Percentiles rank a stretch among this genome's conserved stretches.
Conservation (phyloP, 2,113 vertebrate genomes). For the Mandrillus leucophaeus region DNA sequence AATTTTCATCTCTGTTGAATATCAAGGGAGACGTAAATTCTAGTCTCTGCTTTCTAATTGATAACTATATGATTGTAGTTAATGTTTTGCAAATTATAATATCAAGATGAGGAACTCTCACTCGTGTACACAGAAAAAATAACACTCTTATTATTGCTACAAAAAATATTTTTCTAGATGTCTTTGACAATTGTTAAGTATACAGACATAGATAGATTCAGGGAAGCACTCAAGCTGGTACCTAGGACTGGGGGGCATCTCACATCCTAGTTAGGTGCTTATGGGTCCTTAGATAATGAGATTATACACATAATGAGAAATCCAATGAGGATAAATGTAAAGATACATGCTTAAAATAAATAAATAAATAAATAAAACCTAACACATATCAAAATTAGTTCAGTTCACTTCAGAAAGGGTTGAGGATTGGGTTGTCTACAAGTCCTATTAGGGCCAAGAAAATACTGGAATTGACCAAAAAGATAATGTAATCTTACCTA, state of each 20-base stretch:
- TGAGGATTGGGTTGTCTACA: neutral
- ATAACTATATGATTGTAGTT: neutral
- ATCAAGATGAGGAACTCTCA: constrained; percentile 8
- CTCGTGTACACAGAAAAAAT: neutral
- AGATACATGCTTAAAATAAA: neutral
- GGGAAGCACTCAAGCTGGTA: neutral
- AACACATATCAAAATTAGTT: neutral
- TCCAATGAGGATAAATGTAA: neutral
- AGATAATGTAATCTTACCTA: neutral
- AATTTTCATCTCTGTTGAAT: constrained; percentile 36
- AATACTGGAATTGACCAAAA: neutral
- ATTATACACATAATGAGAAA: neutral
- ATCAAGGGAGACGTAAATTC: neutral
- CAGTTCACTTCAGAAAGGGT: neutral
- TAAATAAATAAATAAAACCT: neutral
- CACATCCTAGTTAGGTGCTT: neutral
- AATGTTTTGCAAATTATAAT: constrained; percentile 20
- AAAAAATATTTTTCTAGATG: neutral
- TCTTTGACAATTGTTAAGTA: neutral
- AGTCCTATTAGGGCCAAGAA: neutral
- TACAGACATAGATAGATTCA: neutral
- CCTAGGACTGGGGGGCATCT: neutral
- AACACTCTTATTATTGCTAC: neutral
- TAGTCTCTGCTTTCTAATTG: constrained; percentile 18
- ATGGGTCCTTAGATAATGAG: neutral